Evolutionary conservation across 2,797 vertebrate species (phyloP), one percentile per base, ranked within the genome.

Genomic region (Dermochelys coriacea): DNA sequence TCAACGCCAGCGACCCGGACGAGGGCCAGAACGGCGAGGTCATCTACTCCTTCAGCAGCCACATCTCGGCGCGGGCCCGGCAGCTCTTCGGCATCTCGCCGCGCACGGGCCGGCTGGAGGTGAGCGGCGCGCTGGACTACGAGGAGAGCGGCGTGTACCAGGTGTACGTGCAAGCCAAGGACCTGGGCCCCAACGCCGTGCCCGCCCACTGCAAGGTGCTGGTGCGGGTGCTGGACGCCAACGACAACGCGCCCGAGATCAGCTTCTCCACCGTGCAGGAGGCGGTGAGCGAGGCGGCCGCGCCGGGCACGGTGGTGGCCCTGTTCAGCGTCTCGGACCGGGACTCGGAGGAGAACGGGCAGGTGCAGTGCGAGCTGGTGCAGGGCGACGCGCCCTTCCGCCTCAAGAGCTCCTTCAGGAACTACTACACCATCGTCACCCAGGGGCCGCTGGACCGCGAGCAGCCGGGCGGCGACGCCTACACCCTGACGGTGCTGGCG

Each of bases 101-200:
- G 41, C 98, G 99, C 94, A 99, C 99, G 2, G 99, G 99, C 57
- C 98, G 99, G 85, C 96, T 99, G 87, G 99, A 99, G 97, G 99
- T 99, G 97, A 99, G 98, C 92, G 99, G 99, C 2, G 99, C 99
- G 97, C 98, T 99, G 95, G 99, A 99, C 96, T 99, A 99, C 79
- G 99, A 99, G 96, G 99, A 99, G 97, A 99, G 99, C 98, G 96
- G 98, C 52, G 98, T 99, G 57, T 99, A 99, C 88, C 99, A 99
- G 97, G 99, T 99, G 86, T 99, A 99, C 85, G 99, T 99, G n/a
- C 99, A 99, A 97, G 99, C 99, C 93, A 99, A 99, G 94, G 99
- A 99, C 88, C 97, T 99, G 97, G 99, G 99, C 75, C 99, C 99
- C 15, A 99, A 99, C 96, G 99, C 99, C 3, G 99, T 99, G 92